Percentiles rank a stretch among this genome's conserved stretches.
phyloP scores from a whole-genome alignment of 2,888 invertebrate species.

The Tetrapedia diversipes region DNA sequence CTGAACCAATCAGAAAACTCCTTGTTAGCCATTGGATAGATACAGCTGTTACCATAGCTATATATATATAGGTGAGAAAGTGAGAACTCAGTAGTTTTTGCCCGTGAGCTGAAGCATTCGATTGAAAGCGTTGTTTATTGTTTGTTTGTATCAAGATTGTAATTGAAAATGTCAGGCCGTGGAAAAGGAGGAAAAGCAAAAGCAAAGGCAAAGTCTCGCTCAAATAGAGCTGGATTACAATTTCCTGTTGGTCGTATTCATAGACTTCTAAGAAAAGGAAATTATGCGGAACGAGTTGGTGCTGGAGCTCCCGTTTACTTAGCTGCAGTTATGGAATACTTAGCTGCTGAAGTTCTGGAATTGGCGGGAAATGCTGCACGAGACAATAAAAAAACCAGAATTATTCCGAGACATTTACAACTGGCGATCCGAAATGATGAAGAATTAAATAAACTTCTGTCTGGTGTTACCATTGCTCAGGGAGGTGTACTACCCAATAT shows the following conservation, averaged over 20 bases:
- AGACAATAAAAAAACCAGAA: slow-evolving; percentile 88
- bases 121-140: not conserved
- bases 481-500: slow-evolving; percentile 93
- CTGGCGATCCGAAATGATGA: slow-evolving; percentile 92
- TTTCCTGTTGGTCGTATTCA: slow-evolving; percentile 86
- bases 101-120: too few relatives aligned
- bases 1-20: slow-evolving; percentile 11
- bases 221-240: slow-evolving; percentile 85
- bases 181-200: slow-evolving; percentile 73
- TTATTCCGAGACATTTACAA: slow-evolving; percentile 90
- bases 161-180: slow-evolving; percentile 69
- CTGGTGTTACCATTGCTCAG: slow-evolving; percentile 92
- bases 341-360: slow-evolving; percentile 88
- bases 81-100: not conserved
- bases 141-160: accelerated
- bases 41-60: not conserved
- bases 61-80: slow-evolving; percentile 14
- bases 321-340: slow-evolving; percentile 87
- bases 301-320: slow-evolving; percentile 85
- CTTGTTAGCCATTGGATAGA: slow-evolving; percentile 6
- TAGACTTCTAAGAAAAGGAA: slow-evolving; percentile 85
- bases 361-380: slow-evolving; percentile 88
- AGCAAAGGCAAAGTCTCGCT: slow-evolving; percentile 81
- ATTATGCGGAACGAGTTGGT: slow-evolving; percentile 86
- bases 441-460: slow-evolving; percentile 90